phyloP scores from a whole-genome alignment of 2,113 vertebrate genomes.

The Albula goreensis region DNA sequence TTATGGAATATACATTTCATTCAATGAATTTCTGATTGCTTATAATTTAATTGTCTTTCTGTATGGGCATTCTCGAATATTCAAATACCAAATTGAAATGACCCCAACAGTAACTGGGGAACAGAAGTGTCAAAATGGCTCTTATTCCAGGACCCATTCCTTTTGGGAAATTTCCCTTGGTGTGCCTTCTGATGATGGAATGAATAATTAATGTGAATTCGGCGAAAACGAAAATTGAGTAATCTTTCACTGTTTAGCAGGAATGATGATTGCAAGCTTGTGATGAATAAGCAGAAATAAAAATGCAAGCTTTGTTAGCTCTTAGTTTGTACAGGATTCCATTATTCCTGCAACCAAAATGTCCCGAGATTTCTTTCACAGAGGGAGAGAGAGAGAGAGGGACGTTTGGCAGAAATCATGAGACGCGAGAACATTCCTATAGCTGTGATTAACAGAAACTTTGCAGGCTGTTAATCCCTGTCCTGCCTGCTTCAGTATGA shows the following conservation, averaged over 20 bases:
- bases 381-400: not conserved
- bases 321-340: not conserved
- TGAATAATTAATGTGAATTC: not conserved
- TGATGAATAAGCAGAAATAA: not conserved
- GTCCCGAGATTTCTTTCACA: not conserved
- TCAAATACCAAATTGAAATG: slow-evolving; percentile 1
- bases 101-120: not conserved
- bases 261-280: not conserved
- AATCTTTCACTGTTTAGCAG: not conserved
- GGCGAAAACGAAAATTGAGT: not conserved
- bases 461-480: not conserved
- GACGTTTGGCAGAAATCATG: no score
- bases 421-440: not conserved
- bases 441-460: not conserved
- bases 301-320: not conserved
- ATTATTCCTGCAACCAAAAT: not conserved
- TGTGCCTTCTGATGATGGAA: not conserved
- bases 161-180: not conserved
- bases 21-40: not conserved
- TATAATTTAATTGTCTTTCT: not conserved
- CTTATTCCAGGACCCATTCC: not conserved
- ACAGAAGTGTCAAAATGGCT: not conserved
- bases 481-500: not conserved
- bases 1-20: not conserved
- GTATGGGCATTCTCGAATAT: not conserved